Percentiles rank a stretch among this genome's conserved stretches.
phyloP scores from a whole-genome alignment of 2,888 invertebrate genomes.

The Alsophila aescularia region DNA sequence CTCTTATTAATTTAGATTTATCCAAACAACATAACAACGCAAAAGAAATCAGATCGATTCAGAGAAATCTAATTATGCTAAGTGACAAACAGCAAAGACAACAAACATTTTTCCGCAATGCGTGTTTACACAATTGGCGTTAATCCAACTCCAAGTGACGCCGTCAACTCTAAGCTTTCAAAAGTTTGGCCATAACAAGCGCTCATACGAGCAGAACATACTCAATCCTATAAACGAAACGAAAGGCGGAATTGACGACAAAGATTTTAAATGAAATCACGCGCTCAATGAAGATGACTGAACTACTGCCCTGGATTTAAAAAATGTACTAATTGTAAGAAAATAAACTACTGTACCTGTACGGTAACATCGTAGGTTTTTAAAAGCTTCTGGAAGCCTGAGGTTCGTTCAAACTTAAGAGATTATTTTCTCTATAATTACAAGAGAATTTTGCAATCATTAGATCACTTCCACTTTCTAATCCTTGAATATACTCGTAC shows the following conservation, averaged over 20 bases:
- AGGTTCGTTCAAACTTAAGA: background rate
- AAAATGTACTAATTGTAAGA: too few species aligned
- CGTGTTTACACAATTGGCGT: conserved; percentile 67
- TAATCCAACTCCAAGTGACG: conserved; percentile 68
- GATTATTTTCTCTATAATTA: too few species aligned
- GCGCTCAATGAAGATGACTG: too few species aligned
- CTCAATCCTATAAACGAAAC: background rate
- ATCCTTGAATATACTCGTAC: too few species aligned
- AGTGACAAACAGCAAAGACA: conserved; percentile 27
- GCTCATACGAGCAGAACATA: background rate
- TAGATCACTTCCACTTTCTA: too few species aligned
- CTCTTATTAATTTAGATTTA: background rate
- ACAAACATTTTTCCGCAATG: conserved; percentile 57
- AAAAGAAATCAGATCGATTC: background rate
- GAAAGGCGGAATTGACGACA: background rate
- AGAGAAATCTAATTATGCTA: conserved; percentile 20
- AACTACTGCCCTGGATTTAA: too few species aligned
- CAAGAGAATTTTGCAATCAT: too few species aligned
- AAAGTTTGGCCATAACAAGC: conserved; percentile 53
- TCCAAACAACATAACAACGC: background rate
- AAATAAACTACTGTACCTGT: too few species aligned
- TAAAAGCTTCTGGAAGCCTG: background rate
- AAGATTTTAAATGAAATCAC: background rate
- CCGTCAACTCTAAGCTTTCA: conserved; percentile 59
- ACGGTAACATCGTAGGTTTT: background rate